Evolutionary conservation across 1,140 invertebrate genomes (phyloP).

Genomic region (Scylla paramamosain): DNA sequence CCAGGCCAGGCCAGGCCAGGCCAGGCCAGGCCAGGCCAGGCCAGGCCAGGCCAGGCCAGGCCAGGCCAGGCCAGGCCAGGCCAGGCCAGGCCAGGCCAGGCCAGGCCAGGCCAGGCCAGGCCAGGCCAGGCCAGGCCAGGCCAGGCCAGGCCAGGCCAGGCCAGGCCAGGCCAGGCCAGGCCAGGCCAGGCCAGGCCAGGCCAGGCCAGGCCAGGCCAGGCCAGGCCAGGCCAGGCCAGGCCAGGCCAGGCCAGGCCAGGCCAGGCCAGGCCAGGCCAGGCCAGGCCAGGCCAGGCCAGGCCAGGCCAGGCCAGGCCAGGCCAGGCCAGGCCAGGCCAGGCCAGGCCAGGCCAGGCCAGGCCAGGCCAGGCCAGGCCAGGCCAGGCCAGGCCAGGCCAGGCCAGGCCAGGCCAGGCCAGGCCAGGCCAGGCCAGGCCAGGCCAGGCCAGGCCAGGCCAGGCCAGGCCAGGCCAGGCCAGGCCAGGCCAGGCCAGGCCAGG

Average conservation of each 20-base stretch:
- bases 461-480: conserved; percentile 32
- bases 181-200: no score
- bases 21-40: conserved; percentile 72
- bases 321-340: conserved; percentile 76
- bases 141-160: conserved; percentile 72
- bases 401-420: conserved; percentile 53
- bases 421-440: conserved; percentile 42
- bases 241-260: no score
- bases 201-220: no score
- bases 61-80: conserved; percentile 53
- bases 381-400: no score
- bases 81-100: conserved; percentile 67
- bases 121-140: conserved; percentile 77
- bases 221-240: no score
- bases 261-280: conserved; percentile 73
- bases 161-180: no score
- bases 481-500: conserved; percentile 55
- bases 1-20: conserved; percentile 46
- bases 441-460: conserved; percentile 50
- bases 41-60: conserved; percentile 43
- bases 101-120: conserved; percentile 66
- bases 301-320: conserved; percentile 75
- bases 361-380: no score
- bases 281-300: conserved; percentile 74
- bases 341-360: no score